phyloP scores from a whole-genome alignment of 1,140 invertebrate species.

The Dolichoris vasculosae region DNA sequence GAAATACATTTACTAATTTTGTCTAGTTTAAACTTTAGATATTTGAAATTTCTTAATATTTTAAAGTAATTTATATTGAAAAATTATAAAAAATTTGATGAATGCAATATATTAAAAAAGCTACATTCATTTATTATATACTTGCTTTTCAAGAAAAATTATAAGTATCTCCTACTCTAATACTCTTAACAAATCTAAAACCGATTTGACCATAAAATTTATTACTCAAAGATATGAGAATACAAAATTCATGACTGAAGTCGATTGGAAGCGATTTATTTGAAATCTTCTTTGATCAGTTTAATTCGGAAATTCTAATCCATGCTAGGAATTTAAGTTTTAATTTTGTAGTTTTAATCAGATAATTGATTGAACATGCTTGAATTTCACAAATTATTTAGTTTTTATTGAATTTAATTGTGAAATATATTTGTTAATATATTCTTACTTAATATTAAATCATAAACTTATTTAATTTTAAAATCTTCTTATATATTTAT shows the following conservation, averaged over 20 bases:
- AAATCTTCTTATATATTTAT: too few species aligned
- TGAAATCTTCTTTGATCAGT: neutral
- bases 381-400: neutral
- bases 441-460: too few species aligned
- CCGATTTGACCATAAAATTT: neutral
- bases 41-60: too few species aligned
- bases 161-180: neutral
- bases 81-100: too few species aligned
- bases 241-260: neutral
- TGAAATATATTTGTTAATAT: too few species aligned
- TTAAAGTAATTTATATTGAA: too few species aligned
- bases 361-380: neutral
- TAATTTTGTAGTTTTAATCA: neutral
- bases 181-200: neutral
- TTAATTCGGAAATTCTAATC: neutral
- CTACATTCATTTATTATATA: too few species aligned
- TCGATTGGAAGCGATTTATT: neutral
- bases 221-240: neutral
- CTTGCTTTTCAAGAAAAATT: too few species aligned
- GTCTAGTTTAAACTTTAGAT: too few species aligned
- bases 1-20: too few species aligned
- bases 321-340: neutral
- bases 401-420: neutral
- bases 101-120: too few species aligned
- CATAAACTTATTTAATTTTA: too few species aligned